Base-by-base conservation (phyloP, 2,113 vertebrate species). In the Tetrax tetrax region DNA sequence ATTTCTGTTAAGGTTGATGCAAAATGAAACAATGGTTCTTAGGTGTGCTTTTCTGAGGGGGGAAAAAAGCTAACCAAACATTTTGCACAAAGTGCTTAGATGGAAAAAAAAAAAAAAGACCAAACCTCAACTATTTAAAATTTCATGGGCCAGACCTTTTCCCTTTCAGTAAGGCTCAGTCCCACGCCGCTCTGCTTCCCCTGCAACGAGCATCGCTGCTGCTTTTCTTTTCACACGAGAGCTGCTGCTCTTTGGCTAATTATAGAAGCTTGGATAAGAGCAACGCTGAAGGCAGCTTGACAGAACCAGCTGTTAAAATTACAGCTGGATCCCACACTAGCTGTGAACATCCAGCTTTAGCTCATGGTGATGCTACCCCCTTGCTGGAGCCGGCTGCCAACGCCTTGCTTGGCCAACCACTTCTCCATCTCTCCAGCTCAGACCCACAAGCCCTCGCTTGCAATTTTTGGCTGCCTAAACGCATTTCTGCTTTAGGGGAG, bases 251-350 rank as follows among this genome's bases (percentile, higher is more conserved):
- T 65, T 56, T 64, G 68, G 53, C 77, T 97, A 84, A 92, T 84
- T 92, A 90, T 57, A 95, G 96, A 48, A 89, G 69, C 77, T 63
- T 95, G 94, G 95, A 91, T 75, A 64, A 81, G 80, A 95, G 89
- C 91, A 92, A 4, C 1, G 12, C 70, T 45, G 78, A 95, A 91
- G 77, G 93, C 94, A 93, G 93, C 87, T 68, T 72, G 91, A 87
- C 87, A 95, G 93, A 96, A 97, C 83, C 96, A 97, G 96, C 96
- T 97, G 95, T 94, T 96, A 91, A 89, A 93, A 96, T 27, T 41
- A 76, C 95, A 97, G 83, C 95, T 96, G 95, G 91, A 93, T 94
- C 53, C 89, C 18, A 37, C 87, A 66, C 69, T 33, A 72, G 87
- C 89, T 82, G 81, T 45, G 74, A 91, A 48, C 84, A 93, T 61